Evolutionary conservation across 2,888 invertebrate species (phyloP).

Genomic region (Oxytorus armatus): DNA sequence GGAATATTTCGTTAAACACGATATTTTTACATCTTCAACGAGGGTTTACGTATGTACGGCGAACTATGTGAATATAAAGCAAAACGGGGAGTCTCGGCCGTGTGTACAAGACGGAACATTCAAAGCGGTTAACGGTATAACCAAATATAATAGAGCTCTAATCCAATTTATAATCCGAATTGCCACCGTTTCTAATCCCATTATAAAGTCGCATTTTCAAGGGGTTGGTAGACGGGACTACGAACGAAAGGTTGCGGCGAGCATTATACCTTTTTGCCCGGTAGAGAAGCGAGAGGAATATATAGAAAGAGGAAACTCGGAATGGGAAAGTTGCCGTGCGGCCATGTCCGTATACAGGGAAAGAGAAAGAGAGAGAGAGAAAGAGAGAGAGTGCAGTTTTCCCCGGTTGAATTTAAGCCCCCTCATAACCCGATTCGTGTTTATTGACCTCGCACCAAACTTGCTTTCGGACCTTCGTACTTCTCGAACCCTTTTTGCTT

Average conservation of each 20-base stretch:
- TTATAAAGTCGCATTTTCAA: conserved; percentile 78
- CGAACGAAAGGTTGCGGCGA: conserved; percentile 25
- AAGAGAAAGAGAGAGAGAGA: background rate
- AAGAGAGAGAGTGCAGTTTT: conserved; percentile 51
- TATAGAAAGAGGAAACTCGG: conserved; percentile 41
- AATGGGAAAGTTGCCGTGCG: conserved; percentile 37
- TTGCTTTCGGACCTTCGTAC: conserved; percentile 50
- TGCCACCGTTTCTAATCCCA: conserved; percentile 76
- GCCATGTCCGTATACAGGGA: background rate
- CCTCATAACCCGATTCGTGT: conserved; percentile 64
- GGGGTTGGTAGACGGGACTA: conserved; percentile 51
- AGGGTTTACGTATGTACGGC: too few relatives aligned
- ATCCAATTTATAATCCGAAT: conserved; percentile 80
- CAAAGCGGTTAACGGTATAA: conserved; percentile 73
- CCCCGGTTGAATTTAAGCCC: conserved; percentile 51
- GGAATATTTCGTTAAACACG: background rate
- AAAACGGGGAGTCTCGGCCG: conserved; percentile 21
- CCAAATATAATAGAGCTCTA: conserved; percentile 73
- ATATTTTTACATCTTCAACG: too few relatives aligned
- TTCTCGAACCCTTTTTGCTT: conserved; percentile 32
- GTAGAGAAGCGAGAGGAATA: conserved; percentile 18
- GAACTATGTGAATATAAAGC: conserved; percentile 20
- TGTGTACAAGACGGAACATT: conserved; percentile 57
- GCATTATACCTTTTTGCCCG: conserved; percentile 43
- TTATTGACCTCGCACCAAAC: conserved; percentile 60